Base-by-base conservation (phyloP, 2,113 vertebrate species). In the Recurvirostra avosetta region DNA sequence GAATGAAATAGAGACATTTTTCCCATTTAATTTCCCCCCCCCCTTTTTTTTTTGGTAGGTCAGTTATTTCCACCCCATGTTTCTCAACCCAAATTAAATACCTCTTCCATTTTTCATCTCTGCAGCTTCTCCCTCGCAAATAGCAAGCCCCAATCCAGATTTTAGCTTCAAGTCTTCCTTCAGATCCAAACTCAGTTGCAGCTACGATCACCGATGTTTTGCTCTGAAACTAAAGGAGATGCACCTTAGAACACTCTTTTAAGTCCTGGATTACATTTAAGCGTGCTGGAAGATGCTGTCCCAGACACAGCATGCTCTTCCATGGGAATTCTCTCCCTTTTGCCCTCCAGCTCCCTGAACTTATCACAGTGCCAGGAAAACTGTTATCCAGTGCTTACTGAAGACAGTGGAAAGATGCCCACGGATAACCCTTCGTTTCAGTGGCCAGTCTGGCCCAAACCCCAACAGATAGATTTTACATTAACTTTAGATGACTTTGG, bases 31-130 rank as follows among this genome's bases (percentile, higher is more conserved):
- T 12, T 5, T 12, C 15, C 26, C 4, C 3, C 9, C 5, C 2
- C 25, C 12, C 0, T 0, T 1, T 0, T 10, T 20, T 61, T 74
- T 56, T 26, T 32, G 3, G 12, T 52, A 47, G 29, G 71, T 66
- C 75, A 26, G 8, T 52, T 18, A 34, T 55, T 86, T 79, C 34
- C 17, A 47, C 15, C 25, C 32, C 11, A 4, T 16, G 14, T 47
- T 79, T 86, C 72, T 58, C 9, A 68, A 40, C 17, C 17, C 49
- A 63, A 34, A 59, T 20, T 15, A 59, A 86, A 75, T 47, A 55
- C 43, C 56, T 82, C 41, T 87, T 56, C 52, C 12, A 19, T 47
- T 52, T 63, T 50, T 86, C 52, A 45, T 63, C 56, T 59, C 56
- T 74, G 34, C 59, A 70, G 50, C 11, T 79, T 22, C 74, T 73